Conservation (phyloP, 1,140 invertebrate genomes). For the Saccostrea glomerata region DNA sequence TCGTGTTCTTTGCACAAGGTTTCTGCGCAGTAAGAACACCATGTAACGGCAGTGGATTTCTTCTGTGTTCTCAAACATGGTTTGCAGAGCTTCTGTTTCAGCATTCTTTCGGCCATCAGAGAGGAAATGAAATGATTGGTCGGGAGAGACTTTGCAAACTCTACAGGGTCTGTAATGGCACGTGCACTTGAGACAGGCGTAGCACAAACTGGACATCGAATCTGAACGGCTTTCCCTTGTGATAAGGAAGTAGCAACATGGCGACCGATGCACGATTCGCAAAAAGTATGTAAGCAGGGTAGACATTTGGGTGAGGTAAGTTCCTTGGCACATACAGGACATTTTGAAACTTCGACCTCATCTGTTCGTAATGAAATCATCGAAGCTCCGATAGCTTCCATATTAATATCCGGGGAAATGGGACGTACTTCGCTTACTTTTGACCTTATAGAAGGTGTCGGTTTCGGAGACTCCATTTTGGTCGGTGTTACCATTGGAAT, state of each 20-base stretch:
- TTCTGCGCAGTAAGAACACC: conserved; percentile 54
- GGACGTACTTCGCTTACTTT: neutral
- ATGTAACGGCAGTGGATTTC: conserved; percentile 35
- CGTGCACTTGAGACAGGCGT: conserved; percentile 44
- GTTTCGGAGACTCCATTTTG: conserved; percentile 11
- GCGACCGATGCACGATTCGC: conserved; percentile 35
- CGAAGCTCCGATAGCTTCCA: conserved; percentile 25
- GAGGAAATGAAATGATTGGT: conserved; percentile 50
- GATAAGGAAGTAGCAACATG: conserved; percentile 42
- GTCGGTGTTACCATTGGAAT: neutral
- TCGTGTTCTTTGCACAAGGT: conserved; percentile 49
- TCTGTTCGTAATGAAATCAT: conserved; percentile 7
- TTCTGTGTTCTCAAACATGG: conserved; percentile 44
- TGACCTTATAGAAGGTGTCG: neutral
- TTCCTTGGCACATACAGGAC: conserved; percentile 51
- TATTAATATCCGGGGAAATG: neutral
- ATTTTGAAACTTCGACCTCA: conserved; percentile 45
- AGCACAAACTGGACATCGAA: conserved; percentile 47
- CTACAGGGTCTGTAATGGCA: conserved; percentile 29
- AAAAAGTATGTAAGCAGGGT: conserved; percentile 50
- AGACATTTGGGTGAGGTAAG: conserved; percentile 45
- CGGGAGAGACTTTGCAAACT: conserved; percentile 40
- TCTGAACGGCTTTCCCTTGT: conserved; percentile 42
- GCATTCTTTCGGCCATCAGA: conserved; percentile 35
- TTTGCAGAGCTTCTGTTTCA: conserved; percentile 47